A percentile compares a stretch with the other conserved stretches of the same genome.
phyloP scores from a whole-genome alignment of 2,888 invertebrate species.

The Mythimna loreyi region DNA sequence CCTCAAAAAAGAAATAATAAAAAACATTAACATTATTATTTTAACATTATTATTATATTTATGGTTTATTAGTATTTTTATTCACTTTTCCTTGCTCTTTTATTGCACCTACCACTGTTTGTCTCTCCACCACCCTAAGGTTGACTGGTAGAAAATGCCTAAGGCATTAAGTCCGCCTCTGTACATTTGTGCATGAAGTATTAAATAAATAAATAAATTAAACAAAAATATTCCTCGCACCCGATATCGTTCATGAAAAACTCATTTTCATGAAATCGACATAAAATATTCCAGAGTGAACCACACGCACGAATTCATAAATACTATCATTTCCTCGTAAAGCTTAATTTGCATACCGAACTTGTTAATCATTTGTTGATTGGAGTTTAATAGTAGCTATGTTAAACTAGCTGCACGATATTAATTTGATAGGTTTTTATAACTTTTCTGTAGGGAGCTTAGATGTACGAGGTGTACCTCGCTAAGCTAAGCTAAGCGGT shows the following conservation, averaged over 20 bases:
- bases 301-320: neutral
- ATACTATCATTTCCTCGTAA: neutral
- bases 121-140: too few relatives aligned
- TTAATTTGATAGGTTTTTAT: slow-evolving; percentile 21
- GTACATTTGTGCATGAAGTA: too few relatives aligned
- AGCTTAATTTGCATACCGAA: slow-evolving; percentile 1
- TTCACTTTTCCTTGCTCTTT: too few relatives aligned
- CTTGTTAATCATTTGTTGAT: slow-evolving; percentile 26
- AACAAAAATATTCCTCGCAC: neutral
- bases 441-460: neutral
- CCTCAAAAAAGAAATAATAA: too few relatives aligned
- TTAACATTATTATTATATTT: too few relatives aligned
- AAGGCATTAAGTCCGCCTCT: too few relatives aligned
- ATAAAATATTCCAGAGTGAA: neutral
- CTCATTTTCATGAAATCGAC: neutral
- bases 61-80: too few relatives aligned
- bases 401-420: slow-evolving; percentile 11
- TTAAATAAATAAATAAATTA: too few relatives aligned
- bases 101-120: too few relatives aligned
- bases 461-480: neutral
- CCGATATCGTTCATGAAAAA: neutral
- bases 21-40: too few relatives aligned
- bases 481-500: neutral
- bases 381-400: slow-evolving; percentile 19
- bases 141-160: too few relatives aligned